Conservation (phyloP, 1,140 invertebrate genomes). For the Monochamus saltuarius region DNA sequence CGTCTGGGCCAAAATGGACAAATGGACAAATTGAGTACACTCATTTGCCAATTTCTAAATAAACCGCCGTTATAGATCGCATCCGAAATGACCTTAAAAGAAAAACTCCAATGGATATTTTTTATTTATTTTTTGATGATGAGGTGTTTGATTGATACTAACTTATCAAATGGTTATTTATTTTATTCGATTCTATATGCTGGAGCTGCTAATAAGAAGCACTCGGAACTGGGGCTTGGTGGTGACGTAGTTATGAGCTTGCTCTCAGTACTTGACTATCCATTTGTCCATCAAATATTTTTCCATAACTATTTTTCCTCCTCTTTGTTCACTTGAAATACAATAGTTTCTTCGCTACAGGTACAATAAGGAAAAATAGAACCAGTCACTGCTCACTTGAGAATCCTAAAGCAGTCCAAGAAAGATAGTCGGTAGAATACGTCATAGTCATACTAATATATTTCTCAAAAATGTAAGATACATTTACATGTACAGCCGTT, state of each 20-base stretch:
- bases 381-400: conserved; percentile 5
- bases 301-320: conserved; percentile 24
- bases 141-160: conserved; percentile 9
- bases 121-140: conserved; percentile 24
- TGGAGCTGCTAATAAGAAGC: conserved; percentile 2
- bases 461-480: too few relatives aligned
- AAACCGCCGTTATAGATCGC: not conserved
- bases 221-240: conserved; percentile 20
- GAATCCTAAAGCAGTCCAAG: not conserved
- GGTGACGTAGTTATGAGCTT: conserved; percentile 19
- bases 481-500: too few relatives aligned
- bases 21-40: not conserved
- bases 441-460: too few relatives aligned
- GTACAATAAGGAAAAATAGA: conserved; percentile 25
- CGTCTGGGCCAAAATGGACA: not conserved
- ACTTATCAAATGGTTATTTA: conserved; percentile 26
- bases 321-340: conserved; percentile 20
- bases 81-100: conserved; percentile 2
- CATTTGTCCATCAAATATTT: conserved; percentile 12
- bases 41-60: not conserved
- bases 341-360: conserved; percentile 17
- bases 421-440: too few relatives aligned
- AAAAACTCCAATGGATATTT: conserved; percentile 16
- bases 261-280: conserved; percentile 1
- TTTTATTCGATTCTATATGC: conserved; percentile 21